Conservation (phyloP, 2,113 vertebrate species). For the Sander lucioperca region DNA sequence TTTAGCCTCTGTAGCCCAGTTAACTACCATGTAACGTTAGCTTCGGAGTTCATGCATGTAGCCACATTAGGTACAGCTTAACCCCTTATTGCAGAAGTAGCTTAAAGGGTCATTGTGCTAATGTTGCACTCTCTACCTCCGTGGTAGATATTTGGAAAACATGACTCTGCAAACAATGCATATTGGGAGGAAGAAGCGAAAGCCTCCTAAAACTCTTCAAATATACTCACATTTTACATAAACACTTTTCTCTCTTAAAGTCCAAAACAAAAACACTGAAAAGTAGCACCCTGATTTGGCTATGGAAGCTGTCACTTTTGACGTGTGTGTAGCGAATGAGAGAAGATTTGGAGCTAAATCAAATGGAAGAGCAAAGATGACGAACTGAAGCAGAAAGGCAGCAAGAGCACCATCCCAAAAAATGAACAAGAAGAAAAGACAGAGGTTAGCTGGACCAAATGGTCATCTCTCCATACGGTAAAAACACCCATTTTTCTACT, state of each 20-base stretch:
- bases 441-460: neutral
- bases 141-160: neutral
- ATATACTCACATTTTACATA: neutral
- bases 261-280: too few species aligned
- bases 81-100: too few species aligned
- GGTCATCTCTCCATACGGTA: neutral
- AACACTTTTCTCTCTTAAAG: neutral
- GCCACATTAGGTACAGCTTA: too few species aligned
- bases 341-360: neutral
- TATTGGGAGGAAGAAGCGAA: neutral
- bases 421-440: neutral
- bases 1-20: too few species aligned
- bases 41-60: too few species aligned
- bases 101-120: neutral
- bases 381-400: too few species aligned
- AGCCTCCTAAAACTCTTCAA: neutral
- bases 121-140: neutral
- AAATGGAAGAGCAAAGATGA: neutral
- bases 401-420: neutral
- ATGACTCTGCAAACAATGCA: neutral
- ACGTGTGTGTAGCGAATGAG: neutral
- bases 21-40: too few species aligned
- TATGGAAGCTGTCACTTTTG: neutral
- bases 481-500: neutral
- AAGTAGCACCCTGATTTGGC: too few species aligned